Base-by-base conservation (phyloP, 2,888 invertebrate species). In the Tetragonisca angustula region DNA sequence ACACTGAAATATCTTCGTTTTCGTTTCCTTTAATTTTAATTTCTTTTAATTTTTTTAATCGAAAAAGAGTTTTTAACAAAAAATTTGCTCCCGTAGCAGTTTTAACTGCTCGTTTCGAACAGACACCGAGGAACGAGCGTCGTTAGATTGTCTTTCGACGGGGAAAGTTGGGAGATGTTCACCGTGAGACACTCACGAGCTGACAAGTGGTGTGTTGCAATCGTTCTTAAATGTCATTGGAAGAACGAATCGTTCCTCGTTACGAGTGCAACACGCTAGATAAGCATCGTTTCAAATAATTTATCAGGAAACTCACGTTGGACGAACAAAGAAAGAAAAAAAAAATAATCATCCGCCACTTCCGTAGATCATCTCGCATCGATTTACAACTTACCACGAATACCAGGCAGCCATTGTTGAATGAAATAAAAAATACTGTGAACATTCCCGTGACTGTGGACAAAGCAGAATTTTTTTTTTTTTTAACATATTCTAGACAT, bases 201-300 rank as follows among this genome's bases (percentile, higher is more conserved):
- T 24, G 32, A 61, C 61, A 61, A 72, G 24, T 36, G 17, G 11
- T n/a, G 61, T 72, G 61, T 72, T 19, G 71, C 61, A 72, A 72
- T 59, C 71, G 32, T 9, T 59, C 71, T 43, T 72, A 61, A 43
- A 72, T 72, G 71, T 61, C 64, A 64, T 19, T 64, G 52, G 13
- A 65, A 54, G 24, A 73, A 32, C 56, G 49, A 72, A 61, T 72
- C 61, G 43, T 32, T 19, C n/a, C 52, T 64, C 74, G 36, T 74
- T 52, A 49, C 19, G 24, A 65, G 36, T 50, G 27, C 52, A 24
- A 24, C 52, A 65, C 36, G 27, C 61, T 49, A 49, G 49, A 72
- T 72, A 72, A 61, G n/a, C 64, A 73, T 73, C 73, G 36, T 74
- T 74, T 65, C 64, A 36, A 43, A 24, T 19, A 74, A 74, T 54